These are phyloP conservation scores for Cyclargus thomasi DNA, from an alignment of 1,140 invertebrate genomes.

Conservation along the genomic window DNA sequence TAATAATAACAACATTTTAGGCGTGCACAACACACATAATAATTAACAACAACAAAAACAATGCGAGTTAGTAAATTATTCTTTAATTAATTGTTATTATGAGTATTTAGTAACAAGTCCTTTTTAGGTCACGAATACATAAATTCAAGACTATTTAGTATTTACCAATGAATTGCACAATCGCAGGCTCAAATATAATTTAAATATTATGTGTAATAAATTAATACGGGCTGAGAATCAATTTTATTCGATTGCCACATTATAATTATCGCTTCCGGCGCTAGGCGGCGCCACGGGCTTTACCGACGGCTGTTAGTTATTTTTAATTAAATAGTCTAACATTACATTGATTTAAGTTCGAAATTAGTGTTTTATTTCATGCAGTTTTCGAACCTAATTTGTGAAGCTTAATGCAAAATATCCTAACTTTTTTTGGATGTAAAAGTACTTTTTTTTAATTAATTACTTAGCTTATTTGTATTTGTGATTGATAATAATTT, in stretches of 20 bases:
- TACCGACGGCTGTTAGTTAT: not conserved
- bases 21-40: too few relatives aligned
- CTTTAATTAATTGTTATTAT: not conserved
- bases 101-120: not conserved
- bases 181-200: conserved; percentile 5
- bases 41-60: too few relatives aligned
- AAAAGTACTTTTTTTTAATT: too few relatives aligned
- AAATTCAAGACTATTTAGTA: not conserved
- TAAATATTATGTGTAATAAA: conserved; percentile 4
- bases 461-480: too few relatives aligned
- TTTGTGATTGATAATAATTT: too few relatives aligned
- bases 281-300: not conserved
- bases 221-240: not conserved
- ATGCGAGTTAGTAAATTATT: too few relatives aligned
- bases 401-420: too few relatives aligned
- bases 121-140: not conserved
- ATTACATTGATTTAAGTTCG: not conserved
- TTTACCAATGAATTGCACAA: not conserved
- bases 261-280: not conserved
- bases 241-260: not conserved
- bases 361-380: conserved; percentile 5
- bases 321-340: not conserved
- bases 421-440: too few relatives aligned
- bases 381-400: too few relatives aligned
- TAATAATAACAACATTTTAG: too few relatives aligned